A percentile compares a stretch with the other conserved stretches of the same genome.
These are phyloP conservation scores for Onthophagus sagittarius DNA, from an alignment of 2,888 invertebrate genomes.

Conservation along the genomic window DNA sequence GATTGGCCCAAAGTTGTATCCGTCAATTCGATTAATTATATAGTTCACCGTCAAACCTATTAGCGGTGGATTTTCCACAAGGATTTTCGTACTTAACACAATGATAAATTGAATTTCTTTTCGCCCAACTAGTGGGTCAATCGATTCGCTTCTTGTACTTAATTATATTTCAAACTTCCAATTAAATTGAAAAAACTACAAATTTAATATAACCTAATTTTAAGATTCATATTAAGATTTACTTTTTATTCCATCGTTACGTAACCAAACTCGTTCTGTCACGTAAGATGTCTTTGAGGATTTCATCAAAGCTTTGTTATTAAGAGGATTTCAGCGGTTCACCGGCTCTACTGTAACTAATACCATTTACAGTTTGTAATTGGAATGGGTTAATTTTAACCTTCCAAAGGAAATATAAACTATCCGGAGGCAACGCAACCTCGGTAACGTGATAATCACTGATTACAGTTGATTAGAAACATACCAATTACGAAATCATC, in stretches of 20 bases:
- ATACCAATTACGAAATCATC: background rate
- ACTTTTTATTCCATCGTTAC: background rate
- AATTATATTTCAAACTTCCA: background rate
- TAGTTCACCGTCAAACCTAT: background rate
- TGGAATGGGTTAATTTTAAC: conserved; percentile 3
- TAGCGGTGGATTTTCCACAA: background rate
- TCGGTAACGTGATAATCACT: background rate
- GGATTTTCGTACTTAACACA: background rate
- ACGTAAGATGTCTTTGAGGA: background rate
- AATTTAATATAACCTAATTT: background rate
- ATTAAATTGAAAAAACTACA: background rate
- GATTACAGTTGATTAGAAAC: background rate
- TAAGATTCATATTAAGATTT: background rate
- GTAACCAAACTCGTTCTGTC: background rate
- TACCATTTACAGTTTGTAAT: conserved; percentile 12
- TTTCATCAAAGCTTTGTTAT: background rate
- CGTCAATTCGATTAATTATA: background rate
- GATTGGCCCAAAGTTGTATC: background rate
- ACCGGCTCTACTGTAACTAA: background rate
- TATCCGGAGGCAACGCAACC: background rate
- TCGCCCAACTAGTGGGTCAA: background rate
- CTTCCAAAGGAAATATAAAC: background rate
- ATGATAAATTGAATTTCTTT: background rate
- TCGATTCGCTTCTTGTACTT: background rate
- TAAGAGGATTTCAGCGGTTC: background rate